Evolutionary conservation across 1,140 invertebrate genomes (phyloP), one percentile per base, ranked within the genome.

Genomic region (Drosophila arawakana): DNA sequence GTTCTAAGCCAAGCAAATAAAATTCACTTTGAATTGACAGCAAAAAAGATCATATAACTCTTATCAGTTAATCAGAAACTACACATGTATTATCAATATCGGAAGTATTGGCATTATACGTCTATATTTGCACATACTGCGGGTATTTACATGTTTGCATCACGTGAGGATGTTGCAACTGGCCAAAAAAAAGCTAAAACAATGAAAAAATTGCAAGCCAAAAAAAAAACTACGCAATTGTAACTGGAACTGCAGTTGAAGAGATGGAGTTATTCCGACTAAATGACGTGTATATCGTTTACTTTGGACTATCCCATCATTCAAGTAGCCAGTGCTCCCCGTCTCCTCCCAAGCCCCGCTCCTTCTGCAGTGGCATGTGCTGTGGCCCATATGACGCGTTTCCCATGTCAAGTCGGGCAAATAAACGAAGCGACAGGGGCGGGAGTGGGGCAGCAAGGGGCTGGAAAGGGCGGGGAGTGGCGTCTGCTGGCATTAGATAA

Each of bases 361-460:
- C 47, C 37, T n/a, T 37, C 44, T 25, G 0, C 10, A 8, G 44
- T 49, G 62, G 46, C 62, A 49, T 68, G 47, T 68, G 66, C 43
- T 34, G 61, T 18, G 21, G 1, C 50, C 62, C 83, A 86, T 80
- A 70, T 83, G 83, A 83, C 65, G 68, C 54, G 73, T 57, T 86
- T 86, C 83, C 83, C 83, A 86, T 88, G 83, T 88, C 80, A 81
- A 35, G 25, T 30, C 25, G 50, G 30, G 47, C 47, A 25, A 49
- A 49, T 49, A 49, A 25, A 49, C 47, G 47, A 49, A 49, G 47
- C 47, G 47, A 49, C 25, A 1, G 25, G 25, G 25, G 25, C 4
- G 3, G 4, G 3, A 2, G 25, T 2, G 25, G 25, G 44, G 13
- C 13, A 47, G 5, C 0, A 11, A 18, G 13, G n/a, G n/a, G 5